Conservation (phyloP, 1,140 invertebrate species). For the Centruroides sculpturatus region DNA sequence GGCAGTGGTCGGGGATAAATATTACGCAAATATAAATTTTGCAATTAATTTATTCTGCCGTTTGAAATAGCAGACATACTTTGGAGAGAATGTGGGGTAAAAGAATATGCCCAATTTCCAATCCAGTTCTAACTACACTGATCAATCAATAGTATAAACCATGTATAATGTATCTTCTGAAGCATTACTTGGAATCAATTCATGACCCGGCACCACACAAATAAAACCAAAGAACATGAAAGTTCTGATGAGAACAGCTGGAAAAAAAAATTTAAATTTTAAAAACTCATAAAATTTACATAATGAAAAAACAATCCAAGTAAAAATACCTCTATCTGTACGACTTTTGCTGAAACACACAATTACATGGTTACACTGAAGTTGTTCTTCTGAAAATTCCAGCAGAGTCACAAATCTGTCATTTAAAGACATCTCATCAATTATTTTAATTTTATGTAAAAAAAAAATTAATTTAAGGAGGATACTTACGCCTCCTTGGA, state of each 20-base stretch:
- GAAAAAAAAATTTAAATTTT: slow-evolving; percentile 24
- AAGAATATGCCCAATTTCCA: too few relatives aligned
- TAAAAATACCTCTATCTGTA: slow-evolving; percentile 45
- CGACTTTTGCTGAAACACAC: slow-evolving; percentile 71
- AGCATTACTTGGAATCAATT: slow-evolving; percentile 44
- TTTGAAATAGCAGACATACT: too few relatives aligned
- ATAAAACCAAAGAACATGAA: slow-evolving; percentile 95
- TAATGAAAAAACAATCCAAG: neutral
- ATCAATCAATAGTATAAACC: slow-evolving; percentile 53
- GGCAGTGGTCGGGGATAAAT: too few relatives aligned
- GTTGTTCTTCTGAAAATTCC: slow-evolving; percentile 87
- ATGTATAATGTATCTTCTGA: slow-evolving; percentile 49
- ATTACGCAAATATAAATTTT: too few relatives aligned
- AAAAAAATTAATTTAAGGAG: slow-evolving; percentile 7
- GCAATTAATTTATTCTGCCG: too few relatives aligned
- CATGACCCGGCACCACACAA: slow-evolving; percentile 60
- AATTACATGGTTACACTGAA: slow-evolving; percentile 63
- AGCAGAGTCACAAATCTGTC: slow-evolving; percentile 65
- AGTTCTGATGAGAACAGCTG: slow-evolving; percentile 68
- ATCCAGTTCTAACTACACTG: too few relatives aligned
- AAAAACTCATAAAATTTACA: neutral
- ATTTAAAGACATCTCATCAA: neutral
- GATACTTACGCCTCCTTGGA: slow-evolving; percentile 58
- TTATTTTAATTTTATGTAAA: neutral
- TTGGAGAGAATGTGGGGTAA: too few relatives aligned